A percentile compares a stretch with the other conserved stretches of the same genome.
Conservation (phyloP, 2,113 vertebrate species). For the Xenus cinereus region DNA sequence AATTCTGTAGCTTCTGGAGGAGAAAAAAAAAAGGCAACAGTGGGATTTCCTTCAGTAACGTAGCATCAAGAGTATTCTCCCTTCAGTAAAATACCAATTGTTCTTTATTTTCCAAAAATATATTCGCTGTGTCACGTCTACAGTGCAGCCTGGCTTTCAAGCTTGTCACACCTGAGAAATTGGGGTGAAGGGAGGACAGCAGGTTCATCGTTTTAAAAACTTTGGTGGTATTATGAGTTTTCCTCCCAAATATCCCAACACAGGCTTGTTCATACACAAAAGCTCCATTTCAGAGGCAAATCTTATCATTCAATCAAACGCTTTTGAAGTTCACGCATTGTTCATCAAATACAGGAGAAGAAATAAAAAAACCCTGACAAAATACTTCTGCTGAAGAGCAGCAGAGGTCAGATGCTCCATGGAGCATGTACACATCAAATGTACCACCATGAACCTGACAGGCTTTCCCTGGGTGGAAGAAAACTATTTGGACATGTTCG, state of each 20-base stretch:
- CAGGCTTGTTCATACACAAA: not conserved
- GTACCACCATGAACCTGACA: not conserved
- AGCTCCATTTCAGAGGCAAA: not conserved
- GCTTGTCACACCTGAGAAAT: not conserved
- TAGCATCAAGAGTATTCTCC: not conserved
- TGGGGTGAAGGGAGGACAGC: not conserved
- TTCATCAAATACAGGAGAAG: not conserved
- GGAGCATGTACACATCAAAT: fast-evolving
- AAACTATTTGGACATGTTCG: not conserved
- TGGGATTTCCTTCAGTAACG: not conserved
- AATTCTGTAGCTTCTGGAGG: not conserved
- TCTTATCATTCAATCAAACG: not conserved
- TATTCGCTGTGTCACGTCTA: not conserved
- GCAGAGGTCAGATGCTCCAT: not conserved
- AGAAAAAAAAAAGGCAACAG: not conserved
- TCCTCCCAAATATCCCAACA: not conserved
- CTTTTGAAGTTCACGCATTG: not conserved
- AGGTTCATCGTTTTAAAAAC: not conserved
- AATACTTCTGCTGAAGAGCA: not conserved
- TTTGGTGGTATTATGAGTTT: not conserved
- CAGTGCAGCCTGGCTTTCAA: not conserved
- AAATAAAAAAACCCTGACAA: not conserved
- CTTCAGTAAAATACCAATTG: not conserved
- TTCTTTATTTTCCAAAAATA: slow-evolving; percentile 1
- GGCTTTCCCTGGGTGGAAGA: fast-evolving